phyloP scores from a whole-genome alignment of 2,888 invertebrate genomes.

The Tupiocoris notatus region DNA sequence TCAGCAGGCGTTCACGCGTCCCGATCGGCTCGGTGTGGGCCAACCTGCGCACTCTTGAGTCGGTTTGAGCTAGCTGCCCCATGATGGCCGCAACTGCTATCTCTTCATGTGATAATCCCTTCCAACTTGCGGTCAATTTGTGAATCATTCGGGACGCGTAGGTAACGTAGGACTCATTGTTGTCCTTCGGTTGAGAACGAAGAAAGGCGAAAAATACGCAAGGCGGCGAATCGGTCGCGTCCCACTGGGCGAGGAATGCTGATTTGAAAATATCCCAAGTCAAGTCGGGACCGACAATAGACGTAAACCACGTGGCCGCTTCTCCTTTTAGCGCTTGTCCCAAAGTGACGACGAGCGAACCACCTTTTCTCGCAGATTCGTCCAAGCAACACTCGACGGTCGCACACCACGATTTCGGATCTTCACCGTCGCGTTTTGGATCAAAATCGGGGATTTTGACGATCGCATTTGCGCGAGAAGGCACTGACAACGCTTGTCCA shows the following conservation, averaged over 20 bases:
- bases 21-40: slow-evolving; percentile 1
- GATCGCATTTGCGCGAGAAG: not conserved
- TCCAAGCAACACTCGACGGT: too few species aligned
- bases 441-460: not conserved
- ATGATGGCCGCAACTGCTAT: slow-evolving; percentile 2
- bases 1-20: slow-evolving; percentile 3
- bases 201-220: too few species aligned
- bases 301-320: slow-evolving; percentile 13
- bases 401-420: not conserved
- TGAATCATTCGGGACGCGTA: too few species aligned
- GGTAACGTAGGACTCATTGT: slow-evolving; percentile 1
- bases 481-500: not conserved
- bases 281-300: too few species aligned
- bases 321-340: slow-evolving; percentile 6
- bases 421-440: not conserved
- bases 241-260: too few species aligned
- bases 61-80: slow-evolving; percentile 3
- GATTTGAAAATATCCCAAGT: too few species aligned
- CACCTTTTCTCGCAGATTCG: not conserved
- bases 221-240: too few species aligned
- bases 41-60: too few species aligned
- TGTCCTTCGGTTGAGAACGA: slow-evolving; percentile 6
- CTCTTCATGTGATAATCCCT: slow-evolving; percentile 5
- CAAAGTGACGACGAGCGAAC: not conserved
- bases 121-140: too few species aligned